Base-by-base conservation (phyloP, 1,140 invertebrate species). In the Drosophila bocki region DNA sequence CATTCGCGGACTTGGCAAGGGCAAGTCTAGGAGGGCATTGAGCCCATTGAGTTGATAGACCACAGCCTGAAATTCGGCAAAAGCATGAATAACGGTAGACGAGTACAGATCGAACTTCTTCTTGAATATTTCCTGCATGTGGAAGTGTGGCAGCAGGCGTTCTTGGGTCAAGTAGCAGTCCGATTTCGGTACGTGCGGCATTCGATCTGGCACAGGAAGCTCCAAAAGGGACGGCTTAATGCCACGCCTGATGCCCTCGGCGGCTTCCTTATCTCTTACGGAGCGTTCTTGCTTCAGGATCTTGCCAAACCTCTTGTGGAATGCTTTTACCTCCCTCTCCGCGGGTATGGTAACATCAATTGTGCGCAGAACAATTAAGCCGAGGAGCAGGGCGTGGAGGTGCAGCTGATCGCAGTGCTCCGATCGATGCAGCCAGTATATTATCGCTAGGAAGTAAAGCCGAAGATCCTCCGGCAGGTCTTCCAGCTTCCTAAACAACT, bases 41-140 rank as follows among this genome's bases (percentile, higher is more conserved):
- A 97, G 93, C 64, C 94, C 93, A 72, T 95, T 94, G 2, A 94
- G 85, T 54, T 96, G 94, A 44, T 93, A 94, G 22, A 96, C 90
- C 78, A 95, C 95, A 91, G 94, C 94, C 91, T 97, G 96, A 93
- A 97, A 96, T 90, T 96, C 94, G 1, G 95, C 94, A 91, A 96
- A 96, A n/a, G 91, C 91, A 82, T 97, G 96, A 48, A 97, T 93
- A 53, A 95, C 94, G 32, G 84, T 93, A 7, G 93, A 80, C 53
- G 95, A 94, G 93, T 94, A 97, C 60, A 94, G 93, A 83, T 95
- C 95, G 2, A 94, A 94, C 85, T 94, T 95, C 41, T 87, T 93
- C 60, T 92, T 93, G 42, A 96, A 91, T 78, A 94, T 94, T 50
- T 94, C 90, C 84, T 95, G 94, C 54, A 96, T 93, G 82, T 95